Evolutionary conservation across 2,888 invertebrate genomes (phyloP).

Genomic region (Vanessa cardui): DNA sequence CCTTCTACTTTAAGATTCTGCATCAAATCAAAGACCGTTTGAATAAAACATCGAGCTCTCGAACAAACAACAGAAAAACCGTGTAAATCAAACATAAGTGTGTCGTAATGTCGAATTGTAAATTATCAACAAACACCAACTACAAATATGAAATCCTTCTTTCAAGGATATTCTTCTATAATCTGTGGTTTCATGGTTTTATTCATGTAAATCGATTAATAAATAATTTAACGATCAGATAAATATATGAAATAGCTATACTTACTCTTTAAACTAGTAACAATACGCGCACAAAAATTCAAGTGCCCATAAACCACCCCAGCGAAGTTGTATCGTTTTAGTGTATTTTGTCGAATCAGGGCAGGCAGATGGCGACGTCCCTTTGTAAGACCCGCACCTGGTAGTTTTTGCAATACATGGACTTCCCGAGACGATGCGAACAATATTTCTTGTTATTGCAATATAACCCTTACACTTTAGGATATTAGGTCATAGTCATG

Average conservation of each 20-base stretch:
- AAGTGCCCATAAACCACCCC: slow-evolving; percentile 12
- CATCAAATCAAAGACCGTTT: background rate
- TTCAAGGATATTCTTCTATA: background rate
- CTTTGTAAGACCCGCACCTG: slow-evolving; percentile 35
- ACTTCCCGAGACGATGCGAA: slow-evolving; percentile 14
- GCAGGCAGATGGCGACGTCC: slow-evolving; percentile 35
- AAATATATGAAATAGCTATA: background rate
- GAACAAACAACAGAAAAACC: background rate
- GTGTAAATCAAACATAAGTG: background rate
- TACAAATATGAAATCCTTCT: background rate
- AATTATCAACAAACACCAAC: background rate
- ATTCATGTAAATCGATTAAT: background rate
- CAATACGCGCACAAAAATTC: slow-evolving; percentile 10
- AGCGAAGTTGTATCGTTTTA: slow-evolving; percentile 15
- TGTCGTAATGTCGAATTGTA: background rate
- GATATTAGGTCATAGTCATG: background rate
- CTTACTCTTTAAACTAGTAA: slow-evolving; percentile 15
- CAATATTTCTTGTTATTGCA: slow-evolving; percentile 1
- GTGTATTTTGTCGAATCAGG: slow-evolving; percentile 17
- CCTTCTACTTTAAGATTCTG: background rate
- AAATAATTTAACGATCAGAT: background rate
- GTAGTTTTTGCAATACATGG: slow-evolving; percentile 26
- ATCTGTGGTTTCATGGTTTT: background rate
- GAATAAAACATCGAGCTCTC: slow-evolving; percentile 24
- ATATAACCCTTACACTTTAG: background rate